A percentile compares a stretch with the other conserved stretches of the same genome.
Evolutionary conservation across 2,888 invertebrate species (phyloP).

Genomic region (Orthosia cruda): DNA sequence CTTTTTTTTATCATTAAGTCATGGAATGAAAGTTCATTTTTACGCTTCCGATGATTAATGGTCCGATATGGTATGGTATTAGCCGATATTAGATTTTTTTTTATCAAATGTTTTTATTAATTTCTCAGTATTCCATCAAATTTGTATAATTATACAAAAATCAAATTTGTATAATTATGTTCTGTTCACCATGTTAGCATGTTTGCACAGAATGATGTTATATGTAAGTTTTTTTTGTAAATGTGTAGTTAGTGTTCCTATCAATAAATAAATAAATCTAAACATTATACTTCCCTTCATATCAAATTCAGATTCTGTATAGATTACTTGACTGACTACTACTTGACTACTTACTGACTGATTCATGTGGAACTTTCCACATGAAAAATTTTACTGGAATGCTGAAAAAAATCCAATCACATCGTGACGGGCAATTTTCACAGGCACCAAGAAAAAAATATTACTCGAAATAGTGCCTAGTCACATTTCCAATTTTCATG

Average conservation of each 20-base stretch:
- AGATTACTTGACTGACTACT: background rate
- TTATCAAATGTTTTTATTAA: too few relatives aligned
- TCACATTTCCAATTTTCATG: slow-evolving; percentile 56
- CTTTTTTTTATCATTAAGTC: slow-evolving; percentile 19
- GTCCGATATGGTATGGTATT: background rate
- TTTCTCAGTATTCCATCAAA: too few relatives aligned
- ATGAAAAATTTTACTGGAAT: too few relatives aligned
- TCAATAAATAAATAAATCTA: too few relatives aligned
- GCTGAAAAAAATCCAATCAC: slow-evolving; percentile 38
- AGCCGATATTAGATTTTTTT: slow-evolving; percentile 17
- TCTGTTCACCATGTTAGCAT: too few relatives aligned
- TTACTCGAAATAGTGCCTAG: slow-evolving; percentile 18
- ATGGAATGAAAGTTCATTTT: slow-evolving; percentile 42
- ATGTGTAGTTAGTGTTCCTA: too few relatives aligned
- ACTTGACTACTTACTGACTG: too few relatives aligned
- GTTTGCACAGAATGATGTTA: too few relatives aligned
- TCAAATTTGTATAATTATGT: too few relatives aligned
- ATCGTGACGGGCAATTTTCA: slow-evolving; percentile 27
- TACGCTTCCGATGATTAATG: slow-evolving; percentile 46
- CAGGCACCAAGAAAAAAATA: slow-evolving; percentile 36
- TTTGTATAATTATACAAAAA: too few relatives aligned
- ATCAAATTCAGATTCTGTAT: background rate
- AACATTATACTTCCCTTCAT: background rate
- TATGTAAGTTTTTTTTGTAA: too few relatives aligned
- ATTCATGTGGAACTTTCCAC: too few relatives aligned